Percentiles rank a stretch among this genome's conserved stretches.
These are phyloP conservation scores for Polyploca ridens DNA, from an alignment of 2,888 invertebrate species.

Conservation along the genomic window DNA sequence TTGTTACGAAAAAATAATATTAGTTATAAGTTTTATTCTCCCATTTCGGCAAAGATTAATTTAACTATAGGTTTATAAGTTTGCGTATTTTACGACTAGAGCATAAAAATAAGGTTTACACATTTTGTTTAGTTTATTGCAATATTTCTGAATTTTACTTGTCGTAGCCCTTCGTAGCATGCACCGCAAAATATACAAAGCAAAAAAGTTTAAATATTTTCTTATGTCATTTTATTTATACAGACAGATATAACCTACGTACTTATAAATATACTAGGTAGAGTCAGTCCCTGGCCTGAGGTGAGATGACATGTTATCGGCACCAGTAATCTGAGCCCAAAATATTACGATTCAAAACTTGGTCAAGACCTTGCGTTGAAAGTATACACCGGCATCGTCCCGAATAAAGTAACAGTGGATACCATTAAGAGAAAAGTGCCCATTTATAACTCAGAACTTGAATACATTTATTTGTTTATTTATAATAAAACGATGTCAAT, in stretches of 20 bases:
- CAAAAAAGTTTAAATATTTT: too few relatives aligned
- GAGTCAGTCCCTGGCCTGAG: conserved; percentile 66
- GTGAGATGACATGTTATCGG: conserved; percentile 82
- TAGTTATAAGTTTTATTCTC: too few relatives aligned
- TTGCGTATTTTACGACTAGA: too few relatives aligned
- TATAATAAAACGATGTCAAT: conserved; percentile 78
- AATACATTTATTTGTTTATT: conserved; percentile 77
- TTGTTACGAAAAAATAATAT: too few relatives aligned
- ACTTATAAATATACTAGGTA: conserved; percentile 9
- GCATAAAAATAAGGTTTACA: too few relatives aligned
- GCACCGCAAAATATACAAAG: neutral
- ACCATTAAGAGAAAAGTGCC: conserved; percentile 74
- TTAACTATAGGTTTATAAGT: too few relatives aligned
- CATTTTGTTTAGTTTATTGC: too few relatives aligned
- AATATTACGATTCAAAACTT: conserved; percentile 85
- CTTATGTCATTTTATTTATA: too few relatives aligned
- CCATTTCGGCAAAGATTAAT: too few relatives aligned
- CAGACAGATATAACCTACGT: too few relatives aligned
- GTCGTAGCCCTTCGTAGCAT: neutral
- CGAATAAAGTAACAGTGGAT: conserved; percentile 66
- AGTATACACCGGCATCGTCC: conserved; percentile 47
- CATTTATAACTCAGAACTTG: conserved; percentile 72
- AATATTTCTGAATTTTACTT: too few relatives aligned
- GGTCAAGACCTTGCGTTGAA: conserved; percentile 75
- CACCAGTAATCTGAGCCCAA: conserved; percentile 82